Percentiles rank a stretch among this genome's conserved stretches.
These are phyloP conservation scores for Bujurquina vittata DNA, from an alignment of 2,113 vertebrate species.

Conservation along the genomic window DNA sequence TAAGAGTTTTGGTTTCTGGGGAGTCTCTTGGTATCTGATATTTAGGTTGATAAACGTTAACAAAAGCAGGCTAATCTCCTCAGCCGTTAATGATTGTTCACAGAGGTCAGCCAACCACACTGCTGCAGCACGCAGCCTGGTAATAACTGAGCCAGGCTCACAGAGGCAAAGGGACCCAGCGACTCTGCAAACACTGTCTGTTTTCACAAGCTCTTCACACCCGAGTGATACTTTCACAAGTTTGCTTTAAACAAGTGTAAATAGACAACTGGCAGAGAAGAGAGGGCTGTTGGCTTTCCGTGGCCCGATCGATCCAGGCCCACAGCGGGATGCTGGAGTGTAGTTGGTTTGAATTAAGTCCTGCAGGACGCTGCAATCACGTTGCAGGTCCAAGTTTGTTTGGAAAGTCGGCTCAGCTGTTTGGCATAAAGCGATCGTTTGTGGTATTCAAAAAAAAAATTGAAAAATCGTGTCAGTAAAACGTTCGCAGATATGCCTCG, in stretches of 20 bases:
- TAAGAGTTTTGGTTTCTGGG: not conserved
- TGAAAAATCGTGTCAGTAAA: constrained; percentile 43
- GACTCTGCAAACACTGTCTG: constrained; percentile 63
- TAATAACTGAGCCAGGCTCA: constrained; percentile 48
- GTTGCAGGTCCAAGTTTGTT: constrained; percentile 27
- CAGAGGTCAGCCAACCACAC: constrained; percentile 34
- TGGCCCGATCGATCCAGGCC: not conserved
- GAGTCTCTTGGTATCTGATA: not conserved
- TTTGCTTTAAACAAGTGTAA: constrained; percentile 66
- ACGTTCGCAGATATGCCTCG: constrained; percentile 40
- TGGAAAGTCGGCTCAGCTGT: constrained; percentile 44
- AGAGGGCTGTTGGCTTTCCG: constrained; percentile 34
- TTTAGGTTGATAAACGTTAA: not conserved
- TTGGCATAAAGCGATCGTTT: constrained; percentile 36
- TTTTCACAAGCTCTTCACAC: constrained; percentile 73
- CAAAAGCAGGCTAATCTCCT: not conserved
- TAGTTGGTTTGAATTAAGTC: constrained; percentile 17
- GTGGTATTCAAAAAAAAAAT: constrained; percentile 18
- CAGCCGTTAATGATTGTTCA: constrained; percentile 22
- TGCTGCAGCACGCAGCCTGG: constrained; percentile 1
- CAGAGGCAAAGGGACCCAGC: constrained; percentile 31
- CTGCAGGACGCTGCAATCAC: not conserved
- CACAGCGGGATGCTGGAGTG: not conserved
- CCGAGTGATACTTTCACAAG: constrained; percentile 67
- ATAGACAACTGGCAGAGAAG: constrained; percentile 65